Base-by-base conservation (phyloP, 2,113 vertebrate species). In the Motacilla alba region DNA sequence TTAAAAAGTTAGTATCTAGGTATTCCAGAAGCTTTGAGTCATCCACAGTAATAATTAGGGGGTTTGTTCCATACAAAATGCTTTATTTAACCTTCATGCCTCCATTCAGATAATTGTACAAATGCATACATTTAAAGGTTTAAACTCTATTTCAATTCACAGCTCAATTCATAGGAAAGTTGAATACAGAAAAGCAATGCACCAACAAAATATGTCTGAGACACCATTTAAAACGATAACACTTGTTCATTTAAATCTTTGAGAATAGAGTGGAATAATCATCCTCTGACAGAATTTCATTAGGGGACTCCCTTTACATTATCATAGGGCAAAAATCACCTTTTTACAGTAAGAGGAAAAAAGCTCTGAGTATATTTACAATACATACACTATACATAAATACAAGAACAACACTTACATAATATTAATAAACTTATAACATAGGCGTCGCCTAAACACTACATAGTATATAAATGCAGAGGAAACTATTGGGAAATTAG, bases 51-150 rank as follows among this genome's bases (percentile, higher is more conserved):
- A 97, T 97, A 97, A 98, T 98, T 96, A 96, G 44, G 93, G 95
- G 92, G 20, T 95, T 97, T 93, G 94, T 99, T 99, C 99, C 98
- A 99, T 99, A 99, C 98, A 99, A 99, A 99, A 99, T 99, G 99
- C 98, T 99, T 99, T 99, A 99, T 99, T 99, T 98, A 98, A 99
- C 99, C 99, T 99, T 99, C 99, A 99, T 99, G 99, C 99, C 99
- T 99, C 99, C 99, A 99, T 99, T 99, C 99, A 99, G 99, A 99
- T 99, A 99, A 99, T 99, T 99, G 99, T 99, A 98, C 98, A 98
- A 98, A 98, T 98, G 98, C 98, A 98, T 98, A 99, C 99, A 99
- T 98, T 98, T 99, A 99, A 99, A 99, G 98, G 98, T 99, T 99
- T 99, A 98, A 99, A 99, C 98, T 99, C 98, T 98, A 99, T 99